Conservation (phyloP, 2,797 vertebrate species). For the Graptemys geographica region DNA sequence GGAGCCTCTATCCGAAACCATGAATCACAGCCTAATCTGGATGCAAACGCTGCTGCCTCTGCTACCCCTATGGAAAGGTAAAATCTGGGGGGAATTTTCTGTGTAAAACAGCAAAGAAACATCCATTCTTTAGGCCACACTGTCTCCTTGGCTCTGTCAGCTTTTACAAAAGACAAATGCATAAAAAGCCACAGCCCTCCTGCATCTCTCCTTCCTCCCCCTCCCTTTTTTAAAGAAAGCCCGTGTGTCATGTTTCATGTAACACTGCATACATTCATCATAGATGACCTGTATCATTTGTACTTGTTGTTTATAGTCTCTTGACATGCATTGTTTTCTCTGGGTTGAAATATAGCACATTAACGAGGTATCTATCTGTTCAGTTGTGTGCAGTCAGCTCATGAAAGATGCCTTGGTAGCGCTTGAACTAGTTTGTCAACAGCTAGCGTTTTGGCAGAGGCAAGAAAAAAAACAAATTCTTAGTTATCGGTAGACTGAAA, state of each 20-base stretch:
- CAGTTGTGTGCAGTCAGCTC: slow-evolving; percentile 60
- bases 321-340: slow-evolving; percentile 75
- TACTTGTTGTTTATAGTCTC: slow-evolving; percentile 81
- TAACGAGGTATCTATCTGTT: slow-evolving; percentile 81
- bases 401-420: slow-evolving; percentile 71
- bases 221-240: slow-evolving; percentile 20
- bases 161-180: slow-evolving; percentile 60
- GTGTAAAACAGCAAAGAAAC: slow-evolving; percentile 22
- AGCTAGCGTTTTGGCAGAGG: slow-evolving; percentile 70
- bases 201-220: neutral
- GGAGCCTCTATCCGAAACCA: slow-evolving; percentile 25
- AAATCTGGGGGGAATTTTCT: slow-evolving; percentile 13
- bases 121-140: neutral
- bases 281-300: slow-evolving; percentile 79
- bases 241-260: slow-evolving; percentile 52
- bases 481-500: neutral
- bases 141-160: slow-evolving; percentile 42
- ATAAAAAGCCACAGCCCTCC: slow-evolving; percentile 3
- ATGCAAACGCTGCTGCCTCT: slow-evolving; percentile 10
- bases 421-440: slow-evolving; percentile 78
- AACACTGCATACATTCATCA: slow-evolving; percentile 75
- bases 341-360: slow-evolving; percentile 77
- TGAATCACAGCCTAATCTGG: slow-evolving; percentile 45
- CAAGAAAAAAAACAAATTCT: slow-evolving; percentile 50
- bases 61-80: slow-evolving; percentile 30